phyloP scores from a whole-genome alignment of 2,113 vertebrate species.

The Triplophysa tibetana region DNA sequence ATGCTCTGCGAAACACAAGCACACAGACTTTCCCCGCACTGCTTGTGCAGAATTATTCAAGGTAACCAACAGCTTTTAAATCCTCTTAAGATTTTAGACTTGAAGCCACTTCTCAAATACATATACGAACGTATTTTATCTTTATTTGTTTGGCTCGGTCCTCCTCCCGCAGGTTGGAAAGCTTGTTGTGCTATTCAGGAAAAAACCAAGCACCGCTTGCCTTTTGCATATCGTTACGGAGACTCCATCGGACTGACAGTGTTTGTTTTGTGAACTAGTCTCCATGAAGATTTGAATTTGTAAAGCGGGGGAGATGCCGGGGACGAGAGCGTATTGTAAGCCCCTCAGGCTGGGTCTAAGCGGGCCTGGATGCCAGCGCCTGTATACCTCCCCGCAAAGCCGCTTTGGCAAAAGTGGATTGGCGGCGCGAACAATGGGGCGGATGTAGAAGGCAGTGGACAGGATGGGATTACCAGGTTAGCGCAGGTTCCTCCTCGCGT shows the following conservation, averaged over 20 bases:
- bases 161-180: constrained; percentile 55
- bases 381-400: constrained; percentile 52
- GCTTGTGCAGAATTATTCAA: constrained; percentile 53
- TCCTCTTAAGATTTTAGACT: constrained; percentile 52
- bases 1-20: constrained; percentile 7
- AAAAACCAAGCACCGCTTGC: constrained; percentile 35
- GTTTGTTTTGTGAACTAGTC: constrained; percentile 57
- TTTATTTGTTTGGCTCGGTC: constrained; percentile 29
- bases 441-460: constrained; percentile 54
- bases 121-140: constrained; percentile 51
- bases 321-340: constrained; percentile 50
- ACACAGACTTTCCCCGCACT: constrained; percentile 31
- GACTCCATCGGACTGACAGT: constrained; percentile 60
- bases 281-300: constrained; percentile 61
- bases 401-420: constrained; percentile 56
- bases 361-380: constrained; percentile 34
- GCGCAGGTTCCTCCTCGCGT: constrained; percentile 46
- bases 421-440: constrained; percentile 46
- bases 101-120: constrained; percentile 51
- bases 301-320: constrained; percentile 47
- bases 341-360: constrained; percentile 48
- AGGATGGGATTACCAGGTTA: constrained; percentile 67
- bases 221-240: constrained; percentile 44
- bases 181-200: constrained; percentile 36
- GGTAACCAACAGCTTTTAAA: constrained; percentile 56